A percentile compares a stretch with the other conserved stretches of the same genome.
Conservation (phyloP, 2,797 vertebrate genomes). For the Zonotrichia albicollis region DNA sequence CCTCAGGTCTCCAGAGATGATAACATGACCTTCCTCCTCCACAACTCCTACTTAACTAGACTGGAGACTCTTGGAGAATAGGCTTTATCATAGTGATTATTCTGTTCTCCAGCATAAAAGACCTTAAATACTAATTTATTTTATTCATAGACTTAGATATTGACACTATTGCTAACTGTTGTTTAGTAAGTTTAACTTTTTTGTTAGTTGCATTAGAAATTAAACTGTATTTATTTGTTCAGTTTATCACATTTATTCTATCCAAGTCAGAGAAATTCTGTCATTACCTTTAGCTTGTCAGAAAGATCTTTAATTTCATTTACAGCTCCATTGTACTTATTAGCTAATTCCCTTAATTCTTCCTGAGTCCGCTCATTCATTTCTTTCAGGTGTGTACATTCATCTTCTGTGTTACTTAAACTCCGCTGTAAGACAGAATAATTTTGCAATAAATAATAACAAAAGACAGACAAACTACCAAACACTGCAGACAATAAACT, state of each 20-base stretch:
- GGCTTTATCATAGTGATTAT: neutral
- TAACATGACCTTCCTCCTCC: neutral
- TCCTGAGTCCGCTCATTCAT: conserved; percentile 96
- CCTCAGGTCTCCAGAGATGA: neutral
- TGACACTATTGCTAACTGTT: neutral
- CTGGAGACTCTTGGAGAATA: neutral
- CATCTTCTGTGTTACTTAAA: conserved; percentile 97
- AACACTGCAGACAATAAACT: neutral
- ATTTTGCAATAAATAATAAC: neutral
- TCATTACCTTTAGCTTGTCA: conserved; percentile 93
- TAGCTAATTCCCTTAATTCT: conserved; percentile 93
- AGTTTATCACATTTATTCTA: neutral
- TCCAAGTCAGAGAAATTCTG: neutral
- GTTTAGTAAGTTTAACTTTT: neutral
- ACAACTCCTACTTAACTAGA: neutral
- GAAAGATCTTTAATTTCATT: conserved; percentile 98
- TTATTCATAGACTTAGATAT: neutral
- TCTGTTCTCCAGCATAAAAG: neutral
- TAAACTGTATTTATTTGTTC: neutral
- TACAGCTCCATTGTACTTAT: conserved; percentile 96
- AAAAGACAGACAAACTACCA: neutral
- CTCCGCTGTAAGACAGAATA: conserved; percentile 82
- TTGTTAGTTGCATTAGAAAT: neutral
- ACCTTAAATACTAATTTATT: neutral
- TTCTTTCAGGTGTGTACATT: conserved; percentile 98